Percentiles rank a stretch among this genome's conserved stretches.
phyloP scores from a whole-genome alignment of 2,888 invertebrate genomes.

The Amitus sp. region DNA sequence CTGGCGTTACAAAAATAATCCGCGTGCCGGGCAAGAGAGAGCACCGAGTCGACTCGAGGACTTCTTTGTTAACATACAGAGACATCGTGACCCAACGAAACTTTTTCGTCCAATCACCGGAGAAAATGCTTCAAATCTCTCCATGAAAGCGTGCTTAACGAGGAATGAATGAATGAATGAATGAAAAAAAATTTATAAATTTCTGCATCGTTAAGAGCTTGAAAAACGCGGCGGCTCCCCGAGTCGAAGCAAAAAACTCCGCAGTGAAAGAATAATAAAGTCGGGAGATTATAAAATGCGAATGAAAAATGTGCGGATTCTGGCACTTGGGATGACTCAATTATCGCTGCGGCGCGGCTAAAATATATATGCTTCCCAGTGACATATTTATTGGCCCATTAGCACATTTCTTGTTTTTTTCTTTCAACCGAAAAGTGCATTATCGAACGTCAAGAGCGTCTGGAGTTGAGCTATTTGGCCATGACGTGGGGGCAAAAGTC shows the following conservation, averaged over 20 bases:
- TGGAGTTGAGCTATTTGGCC: no score
- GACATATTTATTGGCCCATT: slow-evolving; percentile 50
- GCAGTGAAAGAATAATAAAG: slow-evolving; percentile 38
- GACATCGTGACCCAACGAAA: no score
- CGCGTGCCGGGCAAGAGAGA: no score
- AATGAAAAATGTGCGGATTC: slow-evolving; percentile 34
- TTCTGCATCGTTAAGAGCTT: slow-evolving; percentile 26
- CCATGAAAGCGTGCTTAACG: no score
- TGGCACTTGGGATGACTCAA: slow-evolving; percentile 49
- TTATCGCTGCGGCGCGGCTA: slow-evolving; percentile 49
- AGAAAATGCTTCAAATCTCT: no score
- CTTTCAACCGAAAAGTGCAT: no score
- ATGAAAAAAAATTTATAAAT: no score
- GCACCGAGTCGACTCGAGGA: neutral
- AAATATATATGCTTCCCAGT: slow-evolving; percentile 53
- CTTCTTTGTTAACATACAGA: no score
- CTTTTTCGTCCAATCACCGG: no score
- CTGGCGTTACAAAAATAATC: no score
- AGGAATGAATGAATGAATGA: slow-evolving; percentile 31
- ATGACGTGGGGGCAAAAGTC: no score
- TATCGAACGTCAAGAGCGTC: no score
- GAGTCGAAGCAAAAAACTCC: slow-evolving; percentile 27
- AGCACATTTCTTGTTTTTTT: neutral
- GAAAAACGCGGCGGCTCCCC: slow-evolving; percentile 25
- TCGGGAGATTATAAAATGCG: slow-evolving; percentile 20